These are phyloP conservation scores for Rhinogobio ventralis DNA, from an alignment of 2,797 vertebrate species.

Conservation along the genomic window DNA sequence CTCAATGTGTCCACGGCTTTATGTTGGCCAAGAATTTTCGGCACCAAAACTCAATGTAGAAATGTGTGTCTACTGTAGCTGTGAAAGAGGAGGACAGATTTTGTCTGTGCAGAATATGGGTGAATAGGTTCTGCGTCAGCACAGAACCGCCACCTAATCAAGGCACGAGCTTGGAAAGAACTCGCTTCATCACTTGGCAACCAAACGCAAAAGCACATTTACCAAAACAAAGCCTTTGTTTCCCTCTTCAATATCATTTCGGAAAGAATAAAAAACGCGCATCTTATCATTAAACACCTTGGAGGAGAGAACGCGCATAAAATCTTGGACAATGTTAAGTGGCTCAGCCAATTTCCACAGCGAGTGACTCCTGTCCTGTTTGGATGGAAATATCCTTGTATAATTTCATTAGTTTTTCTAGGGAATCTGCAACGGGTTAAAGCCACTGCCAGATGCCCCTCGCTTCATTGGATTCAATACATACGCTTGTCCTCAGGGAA, in stretches of 20 bases:
- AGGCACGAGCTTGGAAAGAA: constrained; percentile 38
- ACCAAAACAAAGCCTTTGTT: constrained; percentile 40
- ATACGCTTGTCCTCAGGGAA: constrained; percentile 42
- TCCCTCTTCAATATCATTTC: constrained; percentile 3
- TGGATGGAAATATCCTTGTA: constrained; percentile 14
- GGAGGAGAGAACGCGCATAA: not conserved
- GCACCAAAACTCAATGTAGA: not conserved
- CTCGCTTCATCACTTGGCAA: constrained; percentile 53
- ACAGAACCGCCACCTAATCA: constrained; percentile 35
- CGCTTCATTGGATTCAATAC: constrained; percentile 41
- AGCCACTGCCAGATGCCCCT: constrained; percentile 27
- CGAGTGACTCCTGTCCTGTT: not conserved
- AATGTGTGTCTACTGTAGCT: not conserved
- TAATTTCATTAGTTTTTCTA: constrained; percentile 38
- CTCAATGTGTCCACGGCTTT: not conserved
- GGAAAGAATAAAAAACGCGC: constrained; percentile 10
- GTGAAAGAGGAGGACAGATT: constrained; percentile 16
- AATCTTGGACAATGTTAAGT: not conserved
- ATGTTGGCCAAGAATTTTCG: not conserved
- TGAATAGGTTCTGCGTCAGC: constrained; percentile 45
- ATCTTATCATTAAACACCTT: constrained; percentile 38
- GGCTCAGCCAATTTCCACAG: constrained; percentile 12
- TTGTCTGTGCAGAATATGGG: constrained; percentile 33
- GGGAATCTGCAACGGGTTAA: constrained; percentile 15
- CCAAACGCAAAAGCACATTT: constrained; percentile 29